A percentile compares a stretch with the other conserved stretches of the same genome.
phyloP scores from a whole-genome alignment of 2,888 invertebrate genomes.

The Ormia ochracea region DNA sequence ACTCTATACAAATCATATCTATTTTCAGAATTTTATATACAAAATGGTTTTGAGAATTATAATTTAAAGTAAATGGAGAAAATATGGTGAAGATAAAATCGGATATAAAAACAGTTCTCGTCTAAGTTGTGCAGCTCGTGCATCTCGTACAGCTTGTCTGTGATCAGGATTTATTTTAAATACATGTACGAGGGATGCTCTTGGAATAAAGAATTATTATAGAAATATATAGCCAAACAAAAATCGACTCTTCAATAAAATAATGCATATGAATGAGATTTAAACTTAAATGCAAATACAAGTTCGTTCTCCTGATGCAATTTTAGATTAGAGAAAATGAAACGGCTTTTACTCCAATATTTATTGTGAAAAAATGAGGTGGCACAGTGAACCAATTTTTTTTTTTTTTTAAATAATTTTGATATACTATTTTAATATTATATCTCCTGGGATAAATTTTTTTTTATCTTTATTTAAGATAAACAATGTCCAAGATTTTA shows the following conservation, averaged over 20 bases:
- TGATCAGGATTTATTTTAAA: neutral
- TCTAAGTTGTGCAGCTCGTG: constrained; percentile 13
- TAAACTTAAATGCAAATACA: no score
- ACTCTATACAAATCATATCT: constrained; percentile 26
- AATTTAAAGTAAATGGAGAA: constrained; percentile 23
- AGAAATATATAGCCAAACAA: neutral
- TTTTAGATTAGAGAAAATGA: no score
- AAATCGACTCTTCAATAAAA: neutral
- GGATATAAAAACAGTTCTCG: constrained; percentile 6
- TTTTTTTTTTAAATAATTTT: no score
- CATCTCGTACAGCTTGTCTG: constrained; percentile 12
- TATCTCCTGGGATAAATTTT: no score
- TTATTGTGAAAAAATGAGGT: no score
- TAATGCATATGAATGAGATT: no score
- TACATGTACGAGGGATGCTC: neutral
- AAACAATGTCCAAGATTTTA: no score
- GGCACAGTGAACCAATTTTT: no score
- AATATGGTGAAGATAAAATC: neutral
- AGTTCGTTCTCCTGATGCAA: no score
- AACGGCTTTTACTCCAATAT: no score
- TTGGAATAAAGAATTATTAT: neutral
- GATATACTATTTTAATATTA: no score
- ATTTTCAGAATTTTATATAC: constrained; percentile 36
- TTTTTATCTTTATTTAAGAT: no score
- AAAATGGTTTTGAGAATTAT: constrained; percentile 13